Base-by-base conservation (phyloP, 2,113 vertebrate species). In the Steatornis caripensis region DNA sequence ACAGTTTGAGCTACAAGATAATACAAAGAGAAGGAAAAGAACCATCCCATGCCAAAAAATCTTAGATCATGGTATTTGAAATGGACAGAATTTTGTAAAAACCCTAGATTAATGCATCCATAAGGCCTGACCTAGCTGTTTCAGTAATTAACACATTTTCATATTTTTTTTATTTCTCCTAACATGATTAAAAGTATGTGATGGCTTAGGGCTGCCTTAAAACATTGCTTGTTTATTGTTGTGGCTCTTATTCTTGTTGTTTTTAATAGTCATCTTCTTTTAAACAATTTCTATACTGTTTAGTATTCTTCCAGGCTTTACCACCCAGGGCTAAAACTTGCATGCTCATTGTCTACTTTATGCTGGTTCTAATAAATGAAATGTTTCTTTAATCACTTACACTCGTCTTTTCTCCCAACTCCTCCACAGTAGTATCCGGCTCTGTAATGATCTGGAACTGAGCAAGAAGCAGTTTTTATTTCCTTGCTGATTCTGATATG, bases 361-460 rank as follows among this genome's bases (percentile, higher is more conserved):
- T 37, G 26, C 23, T 43, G 5, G 12, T 61, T 34, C 21, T 68
- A 68, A 51, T 43, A 60, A 87, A 78, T 12, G 0, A 93, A 87
- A 71, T 41, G 4, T 43, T 75, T 83, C 21, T 71, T 84, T 64
- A 39, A 46, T 51, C 15, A 27, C 7, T 55, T 64, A 12, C 7
- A 17, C 15, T 49, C 58, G 2, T 8, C 15, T 10, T 84, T 72
- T 19, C 1, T 24, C 24, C 9, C 3, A 0, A 11, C 11, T 62
- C 4, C 29, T 54, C 22, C 32, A 48, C 20, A 46, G 11, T 22
- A 51, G 24, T 74, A 18, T 60, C 45, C 71, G 29, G 4, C 23
- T 68, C 23, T 46, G 9, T 37, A 60, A 83, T 64, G 41, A 55
- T 37, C 23, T 64, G 36, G 18, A 83, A 53, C 15, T 39, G 27